These are phyloP conservation scores for Ellobium chinense DNA, from an alignment of 2,888 invertebrate species.

Conservation along the genomic window DNA sequence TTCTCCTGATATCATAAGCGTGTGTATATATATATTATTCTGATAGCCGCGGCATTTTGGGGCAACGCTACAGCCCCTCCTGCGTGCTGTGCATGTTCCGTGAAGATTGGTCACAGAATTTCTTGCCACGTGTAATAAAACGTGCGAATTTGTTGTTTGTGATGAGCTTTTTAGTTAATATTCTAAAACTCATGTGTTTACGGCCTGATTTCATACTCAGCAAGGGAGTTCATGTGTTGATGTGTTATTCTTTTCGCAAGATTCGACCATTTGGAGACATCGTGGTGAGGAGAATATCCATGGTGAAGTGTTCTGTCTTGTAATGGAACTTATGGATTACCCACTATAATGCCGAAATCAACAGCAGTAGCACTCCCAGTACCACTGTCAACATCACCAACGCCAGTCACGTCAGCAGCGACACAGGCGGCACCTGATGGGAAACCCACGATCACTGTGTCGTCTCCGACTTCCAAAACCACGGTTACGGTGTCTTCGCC, in stretches of 20 bases:
- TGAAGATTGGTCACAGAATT: neutral
- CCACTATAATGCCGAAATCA: constrained; percentile 15
- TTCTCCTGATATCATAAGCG: too few relatives aligned
- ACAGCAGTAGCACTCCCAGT: constrained; percentile 1
- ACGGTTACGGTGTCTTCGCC: constrained; percentile 4
- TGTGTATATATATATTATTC: too few relatives aligned
- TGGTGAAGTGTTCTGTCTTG: neutral
- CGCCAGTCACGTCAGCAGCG: neutral
- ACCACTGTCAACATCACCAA: neutral
- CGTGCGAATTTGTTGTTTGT: too few relatives aligned
- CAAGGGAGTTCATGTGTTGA: neutral
- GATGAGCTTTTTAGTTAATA: too few relatives aligned
- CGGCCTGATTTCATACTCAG: too few relatives aligned
- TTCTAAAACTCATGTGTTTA: too few relatives aligned
- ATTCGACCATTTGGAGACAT: neutral
- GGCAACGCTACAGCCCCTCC: too few relatives aligned
- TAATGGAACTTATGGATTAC: constrained; percentile 22
- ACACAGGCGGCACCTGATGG: constrained; percentile 9
- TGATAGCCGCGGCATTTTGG: too few relatives aligned
- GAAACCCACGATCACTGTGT: neutral
- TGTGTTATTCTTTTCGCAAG: neutral
- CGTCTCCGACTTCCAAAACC: constrained; percentile 20
- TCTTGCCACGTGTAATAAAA: too few relatives aligned
- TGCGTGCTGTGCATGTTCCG: neutral
- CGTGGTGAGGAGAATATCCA: neutral